phyloP scores from a whole-genome alignment of 2,888 invertebrate species.

The Sinhomidia bicolor region DNA sequence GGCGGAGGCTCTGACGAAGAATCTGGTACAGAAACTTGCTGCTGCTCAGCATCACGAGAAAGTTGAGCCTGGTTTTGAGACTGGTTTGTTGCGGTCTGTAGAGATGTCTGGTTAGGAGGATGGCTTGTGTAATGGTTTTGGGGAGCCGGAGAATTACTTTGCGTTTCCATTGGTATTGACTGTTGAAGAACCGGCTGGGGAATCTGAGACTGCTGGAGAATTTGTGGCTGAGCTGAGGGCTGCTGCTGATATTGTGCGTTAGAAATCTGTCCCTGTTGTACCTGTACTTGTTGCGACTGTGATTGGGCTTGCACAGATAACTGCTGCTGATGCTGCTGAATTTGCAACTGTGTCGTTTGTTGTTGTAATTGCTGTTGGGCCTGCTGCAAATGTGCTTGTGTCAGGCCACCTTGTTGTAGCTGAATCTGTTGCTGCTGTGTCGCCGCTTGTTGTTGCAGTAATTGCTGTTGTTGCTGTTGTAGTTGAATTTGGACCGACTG shows the following conservation, averaged over 20 bases:
- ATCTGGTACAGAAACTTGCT: conserved; percentile 70
- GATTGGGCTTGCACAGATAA: conserved; percentile 42
- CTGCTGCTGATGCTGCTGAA: conserved; percentile 62
- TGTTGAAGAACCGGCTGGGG: conserved; percentile 5
- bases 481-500: conserved; percentile 64
- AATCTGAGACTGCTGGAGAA: not conserved
- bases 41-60: conserved; percentile 54
- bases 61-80: conserved; percentile 52
- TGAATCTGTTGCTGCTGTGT: conserved; percentile 36
- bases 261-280: conserved; percentile 58
- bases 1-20: conserved; percentile 74
- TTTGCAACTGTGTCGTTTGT: conserved; percentile 50
- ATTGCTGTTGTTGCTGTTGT: conserved; percentile 66
- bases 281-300: conserved; percentile 38
- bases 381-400: conserved; percentile 36
- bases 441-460: conserved; percentile 60
- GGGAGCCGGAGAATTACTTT: conserved; percentile 2
- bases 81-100: conserved; percentile 35
- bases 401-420: not conserved
- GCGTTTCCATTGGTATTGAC: conserved; percentile 48
- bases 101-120: not conserved
- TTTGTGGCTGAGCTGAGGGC: conserved; percentile 22
- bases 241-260: conserved; percentile 50
- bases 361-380: conserved; percentile 37
- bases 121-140: conserved; percentile 56